Percentiles rank a stretch among this genome's conserved stretches.
Conservation (phyloP, 1,140 invertebrate species). For the Portunus trituberculatus region DNA sequence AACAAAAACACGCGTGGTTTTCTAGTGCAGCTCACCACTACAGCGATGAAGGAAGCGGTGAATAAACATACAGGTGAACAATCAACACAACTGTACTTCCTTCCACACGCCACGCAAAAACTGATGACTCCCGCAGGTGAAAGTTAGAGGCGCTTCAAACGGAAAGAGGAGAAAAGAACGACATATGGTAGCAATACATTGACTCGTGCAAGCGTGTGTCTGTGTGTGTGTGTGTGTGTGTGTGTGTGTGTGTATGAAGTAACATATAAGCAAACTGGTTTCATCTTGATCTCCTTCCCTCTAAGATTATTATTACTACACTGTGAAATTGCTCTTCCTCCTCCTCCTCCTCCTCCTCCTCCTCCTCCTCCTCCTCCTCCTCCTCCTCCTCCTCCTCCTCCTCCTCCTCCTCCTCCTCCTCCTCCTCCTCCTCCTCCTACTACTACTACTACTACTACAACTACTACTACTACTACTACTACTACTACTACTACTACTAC, state of each 20-base stretch:
- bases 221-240: slow-evolving; percentile 6
- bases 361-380: not conserved
- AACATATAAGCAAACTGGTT: not conserved
- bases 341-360: slow-evolving; percentile 35
- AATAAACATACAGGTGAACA: not conserved
- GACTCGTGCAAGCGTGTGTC: not conserved
- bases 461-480: slow-evolving; percentile 22
- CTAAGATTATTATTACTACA: too few species aligned
- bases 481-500: slow-evolving; percentile 14
- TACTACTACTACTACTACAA: not conserved
- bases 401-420: not conserved
- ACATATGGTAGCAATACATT: not conserved
- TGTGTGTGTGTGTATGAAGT: slow-evolving; percentile 2
- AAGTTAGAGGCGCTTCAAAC: not conserved
- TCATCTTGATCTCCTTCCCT: not conserved
- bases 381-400: not conserved
- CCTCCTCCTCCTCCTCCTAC: not conserved
- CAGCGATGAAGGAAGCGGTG: not conserved
- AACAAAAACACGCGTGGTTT: too few species aligned
- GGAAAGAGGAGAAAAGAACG: not conserved
- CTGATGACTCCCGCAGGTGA: not conserved
- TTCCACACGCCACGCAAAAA: not conserved
- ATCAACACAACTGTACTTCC: not conserved
- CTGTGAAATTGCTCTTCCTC: not conserved
- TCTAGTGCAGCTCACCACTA: not conserved